Evolutionary conservation across 2,888 invertebrate genomes (phyloP), one percentile per base, ranked within the genome.

Genomic region (Baronia brevicornis): DNA sequence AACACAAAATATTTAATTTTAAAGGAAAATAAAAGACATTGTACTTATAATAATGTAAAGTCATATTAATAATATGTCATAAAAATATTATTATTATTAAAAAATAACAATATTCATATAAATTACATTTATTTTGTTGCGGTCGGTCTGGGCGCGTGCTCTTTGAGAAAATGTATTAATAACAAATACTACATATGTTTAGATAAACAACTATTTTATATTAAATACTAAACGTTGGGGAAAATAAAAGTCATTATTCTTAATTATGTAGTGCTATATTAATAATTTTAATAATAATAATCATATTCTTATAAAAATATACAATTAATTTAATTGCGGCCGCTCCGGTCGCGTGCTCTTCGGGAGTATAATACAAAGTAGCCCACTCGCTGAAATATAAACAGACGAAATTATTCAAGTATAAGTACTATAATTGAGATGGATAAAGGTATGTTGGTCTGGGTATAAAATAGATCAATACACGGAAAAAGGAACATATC

Each of bases 131-230:
- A 33, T 38, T 45, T 42, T 54, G 57, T 53, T 58, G 54, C 25
- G 68, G 79, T 48, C 82, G 67, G 65, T 68, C 82, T 9, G 84
- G 84, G 32, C 80, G 61, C 36, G 82, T 79, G 61, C 79, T 85
- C 66, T 85, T 82, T 21, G 87, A 87, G 24, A 87, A 60, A 36
- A 85, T 78, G n/a, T n/a, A n/a, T n/a, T n/a, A n/a, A n/a, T n/a
- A n/a, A n/a, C n/a, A n/a, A n/a, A n/a, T n/a, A n/a, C n/a, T n/a
- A n/a, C n/a, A n/a, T n/a, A n/a, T n/a, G n/a, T n/a, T n/a, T n/a
- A n/a, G n/a, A n/a, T n/a, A n/a, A n/a, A n/a, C n/a, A n/a, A n/a
- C n/a, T n/a, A n/a, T n/a, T n/a, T n/a, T n/a, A n/a, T n/a, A n/a
- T n/a, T n/a, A n/a, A n/a, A n/a, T n/a, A n/a, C n/a, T n/a, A n/a